phyloP scores from a whole-genome alignment of 2,113 vertebrate genomes.

The Mungos mungo region DNA sequence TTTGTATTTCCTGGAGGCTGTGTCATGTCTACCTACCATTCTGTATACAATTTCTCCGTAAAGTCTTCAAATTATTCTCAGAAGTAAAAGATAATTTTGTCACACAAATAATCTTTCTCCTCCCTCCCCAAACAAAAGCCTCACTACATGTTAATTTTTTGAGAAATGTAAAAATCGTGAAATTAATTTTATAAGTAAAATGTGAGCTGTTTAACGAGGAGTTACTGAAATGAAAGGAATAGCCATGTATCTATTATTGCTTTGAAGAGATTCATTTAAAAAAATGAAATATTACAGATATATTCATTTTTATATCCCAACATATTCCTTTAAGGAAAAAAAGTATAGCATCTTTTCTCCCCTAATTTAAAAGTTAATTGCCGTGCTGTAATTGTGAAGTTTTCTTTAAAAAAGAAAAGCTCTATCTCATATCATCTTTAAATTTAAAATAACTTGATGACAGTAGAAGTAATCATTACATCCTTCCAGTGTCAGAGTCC shows the following conservation, averaged over 20 bases:
- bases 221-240: conserved; percentile 12
- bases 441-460: conserved; percentile 49
- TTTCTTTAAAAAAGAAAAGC: background rate
- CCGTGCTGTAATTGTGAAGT: background rate
- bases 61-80: background rate
- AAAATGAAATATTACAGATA: background rate
- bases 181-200: background rate
- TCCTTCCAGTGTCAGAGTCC: conserved; percentile 33
- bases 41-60: background rate
- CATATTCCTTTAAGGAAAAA: conserved; percentile 3
- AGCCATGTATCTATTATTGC: background rate
- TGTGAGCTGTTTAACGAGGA: background rate
- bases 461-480: background rate
- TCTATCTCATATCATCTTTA: background rate
- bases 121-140: background rate
- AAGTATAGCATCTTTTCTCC: background rate
- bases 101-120: background rate
- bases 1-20: background rate
- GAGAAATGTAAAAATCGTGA: background rate
- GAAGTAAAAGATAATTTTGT: background rate
- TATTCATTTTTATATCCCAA: background rate
- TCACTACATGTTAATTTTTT: background rate
- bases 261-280: background rate
- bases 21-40: background rate
- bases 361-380: conserved; percentile 57